Conservation (phyloP, 2,113 vertebrate species). For the Ceyx melanurus region DNA sequence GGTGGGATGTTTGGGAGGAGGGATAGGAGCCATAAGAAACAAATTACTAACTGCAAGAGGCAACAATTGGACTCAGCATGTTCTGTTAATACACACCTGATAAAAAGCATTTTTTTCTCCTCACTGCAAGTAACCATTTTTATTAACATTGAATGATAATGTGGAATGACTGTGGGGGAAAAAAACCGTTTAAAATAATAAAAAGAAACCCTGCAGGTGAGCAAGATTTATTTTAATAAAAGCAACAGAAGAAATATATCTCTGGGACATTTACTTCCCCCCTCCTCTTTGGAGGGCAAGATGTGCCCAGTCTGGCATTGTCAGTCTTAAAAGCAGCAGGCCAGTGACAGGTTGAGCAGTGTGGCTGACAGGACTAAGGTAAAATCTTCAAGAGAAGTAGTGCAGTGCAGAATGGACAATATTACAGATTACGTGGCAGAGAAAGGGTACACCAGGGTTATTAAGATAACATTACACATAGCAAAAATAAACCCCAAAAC, state of each 20-base stretch:
- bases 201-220: conserved; percentile 66
- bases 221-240: conserved; percentile 67
- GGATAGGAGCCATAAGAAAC: conserved; percentile 48
- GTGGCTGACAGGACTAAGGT: conserved; percentile 50
- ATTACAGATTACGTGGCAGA: conserved; percentile 11
- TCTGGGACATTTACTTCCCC: neutral
- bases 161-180: conserved; percentile 59
- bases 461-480: neutral
- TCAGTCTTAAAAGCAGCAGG: conserved; percentile 54
- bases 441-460: neutral
- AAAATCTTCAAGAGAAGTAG: conserved; percentile 29
- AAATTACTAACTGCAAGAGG: conserved; percentile 67
- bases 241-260: conserved; percentile 52
- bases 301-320: neutral
- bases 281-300: neutral
- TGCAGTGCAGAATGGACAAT: neutral
- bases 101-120: conserved; percentile 46
- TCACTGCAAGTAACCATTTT: conserved; percentile 68
- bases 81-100: conserved; percentile 66
- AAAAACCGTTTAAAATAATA: conserved; percentile 67
- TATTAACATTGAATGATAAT: conserved; percentile 71
- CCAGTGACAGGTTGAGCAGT: conserved; percentile 29
- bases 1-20: neutral
- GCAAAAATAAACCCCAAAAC: neutral
- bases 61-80: conserved; percentile 71